phyloP scores from a whole-genome alignment of 2,113 vertebrate genomes.

The Cyprinus carpio region DNA sequence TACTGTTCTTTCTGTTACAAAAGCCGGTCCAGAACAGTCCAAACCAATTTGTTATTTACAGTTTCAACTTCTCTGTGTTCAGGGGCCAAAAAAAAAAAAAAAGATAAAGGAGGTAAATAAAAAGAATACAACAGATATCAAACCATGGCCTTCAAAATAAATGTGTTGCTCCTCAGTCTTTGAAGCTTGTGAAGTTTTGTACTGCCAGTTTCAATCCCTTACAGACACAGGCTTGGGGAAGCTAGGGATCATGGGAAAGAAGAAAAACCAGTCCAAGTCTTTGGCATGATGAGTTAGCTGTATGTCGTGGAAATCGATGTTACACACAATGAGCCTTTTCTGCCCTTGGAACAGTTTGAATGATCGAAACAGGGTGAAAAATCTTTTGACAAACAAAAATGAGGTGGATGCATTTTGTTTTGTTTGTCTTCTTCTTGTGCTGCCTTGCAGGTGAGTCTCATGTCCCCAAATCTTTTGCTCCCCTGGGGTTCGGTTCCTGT shows the following conservation, averaged over 20 bases:
- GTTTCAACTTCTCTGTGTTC: conserved; percentile 44
- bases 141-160: conserved; percentile 54
- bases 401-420: conserved; percentile 48
- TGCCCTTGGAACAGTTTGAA: conserved; percentile 52
- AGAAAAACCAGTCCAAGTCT: conserved; percentile 69
- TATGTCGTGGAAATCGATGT: conserved; percentile 68
- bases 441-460: conserved; percentile 51
- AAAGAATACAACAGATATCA: conserved; percentile 47
- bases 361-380: conserved; percentile 50
- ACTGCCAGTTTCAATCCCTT: conserved; percentile 56
- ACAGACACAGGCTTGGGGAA: conserved; percentile 71
- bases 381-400: conserved; percentile 43
- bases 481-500: conserved; percentile 58
- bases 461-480: conserved; percentile 60
- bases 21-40: conserved; percentile 54
- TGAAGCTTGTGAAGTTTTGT: conserved; percentile 46
- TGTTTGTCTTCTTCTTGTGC: conserved; percentile 52
- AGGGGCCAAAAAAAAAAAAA: conserved; percentile 43
- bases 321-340: conserved; percentile 41
- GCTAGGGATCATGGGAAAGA: conserved; percentile 60
- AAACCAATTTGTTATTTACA: conserved; percentile 36
- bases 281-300: conserved; percentile 83
- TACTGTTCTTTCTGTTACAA: conserved; percentile 45
- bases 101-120: conserved; percentile 38
- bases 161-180: conserved; percentile 57